A percentile compares a stretch with the other conserved stretches of the same genome.
phyloP scores from a whole-genome alignment of 1,140 invertebrate genomes.

The Protaetia brevitarsis region DNA sequence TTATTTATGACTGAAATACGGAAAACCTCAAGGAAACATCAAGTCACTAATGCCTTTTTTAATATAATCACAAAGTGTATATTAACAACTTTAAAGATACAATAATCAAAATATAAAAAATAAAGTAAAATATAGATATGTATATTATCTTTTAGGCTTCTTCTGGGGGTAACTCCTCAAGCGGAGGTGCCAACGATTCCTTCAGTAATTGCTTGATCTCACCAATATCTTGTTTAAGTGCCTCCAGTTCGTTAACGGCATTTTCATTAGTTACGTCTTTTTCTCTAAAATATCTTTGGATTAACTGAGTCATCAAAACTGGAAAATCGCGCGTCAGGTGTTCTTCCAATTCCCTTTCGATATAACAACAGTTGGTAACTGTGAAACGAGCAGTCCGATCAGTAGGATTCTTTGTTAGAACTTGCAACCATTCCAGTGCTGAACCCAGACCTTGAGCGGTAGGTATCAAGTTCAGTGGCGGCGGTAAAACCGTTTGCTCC shows the following conservation, averaged over 20 bases:
- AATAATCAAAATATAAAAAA: background rate
- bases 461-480: conserved; percentile 57
- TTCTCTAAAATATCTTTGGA: conserved; percentile 56
- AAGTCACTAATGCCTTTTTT: no score
- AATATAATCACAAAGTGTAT: no score
- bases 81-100: no score
- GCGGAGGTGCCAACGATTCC: background rate
- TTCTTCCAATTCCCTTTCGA: conserved; percentile 41
- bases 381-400: conserved; percentile 48
- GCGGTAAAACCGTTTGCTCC: conserved; percentile 55
- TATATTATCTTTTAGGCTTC: background rate
- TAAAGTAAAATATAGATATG: background rate
- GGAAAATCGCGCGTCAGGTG: conserved; percentile 46
- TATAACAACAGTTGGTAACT: conserved; percentile 48
- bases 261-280: conserved; percentile 42
- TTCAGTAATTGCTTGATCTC: conserved; percentile 35
- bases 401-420: conserved; percentile 30
- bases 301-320: conserved; percentile 53
- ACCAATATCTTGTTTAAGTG: conserved; percentile 42
- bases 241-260: conserved; percentile 41
- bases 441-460: conserved; percentile 49
- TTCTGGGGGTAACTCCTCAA: background rate
- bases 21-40: no score
- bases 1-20: no score
- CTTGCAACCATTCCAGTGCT: conserved; percentile 48